These are phyloP conservation scores for Drosophila rhopaloa DNA, from an alignment of 1,140 invertebrate genomes.

Conservation along the genomic window DNA sequence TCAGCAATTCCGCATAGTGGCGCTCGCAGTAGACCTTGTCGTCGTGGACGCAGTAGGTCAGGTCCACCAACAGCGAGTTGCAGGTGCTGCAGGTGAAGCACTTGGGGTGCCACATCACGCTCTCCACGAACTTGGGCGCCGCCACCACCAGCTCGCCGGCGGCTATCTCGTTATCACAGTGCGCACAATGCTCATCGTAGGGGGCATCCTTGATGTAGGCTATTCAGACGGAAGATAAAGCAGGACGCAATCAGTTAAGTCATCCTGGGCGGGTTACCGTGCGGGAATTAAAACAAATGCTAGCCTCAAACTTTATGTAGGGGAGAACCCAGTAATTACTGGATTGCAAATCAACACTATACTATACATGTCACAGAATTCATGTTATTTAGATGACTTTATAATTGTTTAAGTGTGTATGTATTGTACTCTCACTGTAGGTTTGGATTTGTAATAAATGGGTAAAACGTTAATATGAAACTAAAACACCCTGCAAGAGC, in stretches of 20 bases:
- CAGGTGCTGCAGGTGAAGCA: conserved; percentile 95
- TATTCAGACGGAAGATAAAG: conserved; percentile 21
- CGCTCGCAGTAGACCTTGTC: conserved; percentile 95
- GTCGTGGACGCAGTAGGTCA: conserved; percentile 96
- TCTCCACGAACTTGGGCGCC: conserved; percentile 86
- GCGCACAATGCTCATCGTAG: conserved; percentile 84
- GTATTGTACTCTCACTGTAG: too few species aligned
- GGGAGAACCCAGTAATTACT: too few species aligned
- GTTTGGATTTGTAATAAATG: too few species aligned
- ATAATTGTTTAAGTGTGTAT: too few species aligned
- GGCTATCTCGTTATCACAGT: conserved; percentile 85
- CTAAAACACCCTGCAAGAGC: too few species aligned
- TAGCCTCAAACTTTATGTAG: background rate
- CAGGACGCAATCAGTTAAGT: conserved; percentile 10
- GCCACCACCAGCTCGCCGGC: conserved; percentile 86
- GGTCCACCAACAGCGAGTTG: conserved; percentile 94
- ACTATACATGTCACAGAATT: too few species aligned
- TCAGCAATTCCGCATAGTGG: conserved; percentile 96
- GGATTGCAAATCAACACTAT: too few species aligned
- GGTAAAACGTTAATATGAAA: too few species aligned
- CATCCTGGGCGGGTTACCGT: background rate
- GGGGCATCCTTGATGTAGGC: conserved; percentile 84
- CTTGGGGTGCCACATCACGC: conserved; percentile 92
- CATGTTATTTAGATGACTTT: too few species aligned
- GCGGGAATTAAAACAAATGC: background rate